Conservation (phyloP, 2,113 vertebrate species). For the Odontesthes bonariensis region DNA sequence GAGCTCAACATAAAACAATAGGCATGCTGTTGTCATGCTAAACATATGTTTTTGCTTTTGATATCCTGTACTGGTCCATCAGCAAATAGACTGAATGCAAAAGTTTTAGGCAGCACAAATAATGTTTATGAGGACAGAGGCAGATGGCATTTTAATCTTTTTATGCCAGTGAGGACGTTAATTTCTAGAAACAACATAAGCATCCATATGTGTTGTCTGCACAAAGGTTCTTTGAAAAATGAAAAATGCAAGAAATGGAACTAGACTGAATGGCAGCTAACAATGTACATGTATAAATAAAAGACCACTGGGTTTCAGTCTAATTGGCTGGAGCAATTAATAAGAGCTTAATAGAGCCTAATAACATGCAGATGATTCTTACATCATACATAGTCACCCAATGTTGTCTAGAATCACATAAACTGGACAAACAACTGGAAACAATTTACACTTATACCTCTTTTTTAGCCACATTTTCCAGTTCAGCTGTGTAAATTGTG, state of each 20-base stretch:
- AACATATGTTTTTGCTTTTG: constrained; percentile 32
- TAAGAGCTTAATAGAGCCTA: too few species aligned
- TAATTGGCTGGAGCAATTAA: neutral
- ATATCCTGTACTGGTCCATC: neutral
- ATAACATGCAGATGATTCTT: neutral
- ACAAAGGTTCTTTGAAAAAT: neutral
- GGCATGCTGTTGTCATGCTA: neutral
- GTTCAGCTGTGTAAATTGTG: constrained; percentile 47
- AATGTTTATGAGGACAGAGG: neutral
- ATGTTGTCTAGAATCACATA: constrained; percentile 1
- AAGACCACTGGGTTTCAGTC: neutral
- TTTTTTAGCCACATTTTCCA: constrained; percentile 29
- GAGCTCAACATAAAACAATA: constrained; percentile 47
- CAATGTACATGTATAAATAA: neutral
- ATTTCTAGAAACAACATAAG: neutral
- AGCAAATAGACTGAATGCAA: neutral
- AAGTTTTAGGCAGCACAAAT: neutral
- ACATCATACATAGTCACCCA: neutral
- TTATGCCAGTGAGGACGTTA: neutral
- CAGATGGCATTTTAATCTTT: neutral
- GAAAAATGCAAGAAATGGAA: too few species aligned
- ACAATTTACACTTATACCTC: constrained; percentile 64
- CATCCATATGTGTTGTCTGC: neutral
- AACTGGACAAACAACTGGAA: constrained; percentile 61
- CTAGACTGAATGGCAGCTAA: neutral